Evolutionary conservation across 1,140 invertebrate species (phyloP).

Genomic region (Aleiodes sp.): DNA sequence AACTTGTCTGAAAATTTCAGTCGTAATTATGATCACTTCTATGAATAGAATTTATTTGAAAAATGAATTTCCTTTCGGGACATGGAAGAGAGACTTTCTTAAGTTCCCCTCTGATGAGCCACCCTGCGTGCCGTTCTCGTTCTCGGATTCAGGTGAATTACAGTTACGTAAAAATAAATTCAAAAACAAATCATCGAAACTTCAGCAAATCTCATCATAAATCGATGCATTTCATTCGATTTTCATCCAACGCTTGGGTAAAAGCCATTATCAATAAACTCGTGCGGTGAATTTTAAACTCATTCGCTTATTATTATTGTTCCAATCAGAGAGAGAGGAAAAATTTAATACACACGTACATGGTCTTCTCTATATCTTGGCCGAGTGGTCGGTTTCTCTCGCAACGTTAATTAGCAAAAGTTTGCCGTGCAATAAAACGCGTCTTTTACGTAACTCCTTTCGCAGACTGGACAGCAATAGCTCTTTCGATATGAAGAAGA

Average conservation of each 20-base stretch:
- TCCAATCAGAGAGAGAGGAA: slow-evolving; percentile 5
- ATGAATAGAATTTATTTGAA: background rate
- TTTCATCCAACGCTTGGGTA: background rate
- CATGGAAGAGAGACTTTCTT: slow-evolving; percentile 49
- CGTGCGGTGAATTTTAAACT: background rate
- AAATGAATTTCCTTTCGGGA: slow-evolving; percentile 16
- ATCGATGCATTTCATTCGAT: background rate
- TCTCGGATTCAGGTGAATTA: slow-evolving; percentile 20
- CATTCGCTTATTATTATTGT: background rate
- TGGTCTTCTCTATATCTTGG: slow-evolving; percentile 42
- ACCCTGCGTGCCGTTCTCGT: slow-evolving; percentile 55
- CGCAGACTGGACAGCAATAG: slow-evolving; percentile 34
- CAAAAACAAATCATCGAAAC: slow-evolving; percentile 14
- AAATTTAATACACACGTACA: too few relatives aligned
- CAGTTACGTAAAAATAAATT: slow-evolving; percentile 17
- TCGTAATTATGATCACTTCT: background rate
- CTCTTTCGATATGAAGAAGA: too few relatives aligned
- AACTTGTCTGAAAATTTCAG: too few relatives aligned
- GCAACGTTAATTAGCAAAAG: slow-evolving; percentile 65
- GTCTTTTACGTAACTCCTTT: slow-evolving; percentile 40
- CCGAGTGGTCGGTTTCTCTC: slow-evolving; percentile 62
- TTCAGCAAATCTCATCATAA: background rate
- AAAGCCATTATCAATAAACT: slow-evolving; percentile 16
- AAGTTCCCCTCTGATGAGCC: slow-evolving; percentile 58
- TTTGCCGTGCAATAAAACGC: slow-evolving; percentile 58